phyloP scores from a whole-genome alignment of 1,140 invertebrate genomes.

The Atopsyche davidsoni region DNA sequence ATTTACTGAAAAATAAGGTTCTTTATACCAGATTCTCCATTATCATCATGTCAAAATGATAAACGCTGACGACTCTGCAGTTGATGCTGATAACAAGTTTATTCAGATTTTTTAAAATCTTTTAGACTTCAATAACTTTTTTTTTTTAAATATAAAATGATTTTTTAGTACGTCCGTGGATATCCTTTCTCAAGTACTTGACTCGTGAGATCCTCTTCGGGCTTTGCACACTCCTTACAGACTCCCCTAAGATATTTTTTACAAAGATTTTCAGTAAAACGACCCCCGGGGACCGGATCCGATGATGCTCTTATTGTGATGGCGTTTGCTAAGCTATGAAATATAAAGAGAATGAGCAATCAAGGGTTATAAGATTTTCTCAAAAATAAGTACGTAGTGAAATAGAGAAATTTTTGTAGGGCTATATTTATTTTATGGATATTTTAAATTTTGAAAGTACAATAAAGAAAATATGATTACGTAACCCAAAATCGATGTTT shows the following conservation, averaged over 20 bases:
- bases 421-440: too few relatives aligned
- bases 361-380: constrained; percentile 15
- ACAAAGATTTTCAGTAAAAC: constrained; percentile 28
- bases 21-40: too few relatives aligned
- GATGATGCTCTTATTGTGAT: constrained; percentile 25
- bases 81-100: too few relatives aligned
- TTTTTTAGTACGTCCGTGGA: constrained; percentile 4
- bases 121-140: too few relatives aligned
- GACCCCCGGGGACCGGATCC: constrained; percentile 20
- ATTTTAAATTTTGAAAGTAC: too few relatives aligned
- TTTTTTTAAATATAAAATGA: too few relatives aligned
- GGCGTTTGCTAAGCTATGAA: constrained; percentile 25
- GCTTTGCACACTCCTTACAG: constrained; percentile 26
- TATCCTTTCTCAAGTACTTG: constrained; percentile 11
- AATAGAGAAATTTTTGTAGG: background rate
- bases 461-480: too few relatives aligned
- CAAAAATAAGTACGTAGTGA: background rate
- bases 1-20: too few relatives aligned
- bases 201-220: constrained; percentile 23
- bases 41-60: too few relatives aligned
- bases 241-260: constrained; percentile 26
- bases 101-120: too few relatives aligned
- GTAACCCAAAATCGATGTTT: too few relatives aligned
- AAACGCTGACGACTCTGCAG: too few relatives aligned
- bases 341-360: constrained; percentile 16